phyloP scores from a whole-genome alignment of 2,888 invertebrate species.

The Agonopterix alstromeriana region DNA sequence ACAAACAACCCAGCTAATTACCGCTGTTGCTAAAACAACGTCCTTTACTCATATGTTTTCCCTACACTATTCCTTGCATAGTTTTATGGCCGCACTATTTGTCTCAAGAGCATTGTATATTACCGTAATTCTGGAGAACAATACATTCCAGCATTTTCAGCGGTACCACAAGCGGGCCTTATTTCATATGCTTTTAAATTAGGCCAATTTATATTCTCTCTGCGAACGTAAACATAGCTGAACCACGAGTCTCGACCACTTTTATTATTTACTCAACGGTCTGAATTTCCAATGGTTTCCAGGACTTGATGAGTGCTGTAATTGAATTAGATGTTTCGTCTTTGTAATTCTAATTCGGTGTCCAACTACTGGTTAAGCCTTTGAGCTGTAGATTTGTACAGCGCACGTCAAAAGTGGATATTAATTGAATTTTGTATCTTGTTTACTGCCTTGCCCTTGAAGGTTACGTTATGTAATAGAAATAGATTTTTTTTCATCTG shows the following conservation, averaged over 20 bases:
- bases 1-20: background rate
- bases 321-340: slow-evolving; percentile 1
- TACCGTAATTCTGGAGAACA: slow-evolving; percentile 7
- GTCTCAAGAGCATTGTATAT: slow-evolving; percentile 8
- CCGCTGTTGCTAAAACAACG: no score
- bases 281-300: slow-evolving; percentile 26
- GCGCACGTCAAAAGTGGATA: no score
- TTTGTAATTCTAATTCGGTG: background rate
- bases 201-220: slow-evolving; percentile 46
- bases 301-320: slow-evolving; percentile 1
- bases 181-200: slow-evolving; percentile 41
- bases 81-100: slow-evolving; percentile 2
- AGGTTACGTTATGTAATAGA: no score
- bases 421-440: no score
- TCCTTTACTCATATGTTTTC: background rate
- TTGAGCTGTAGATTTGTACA: no score
- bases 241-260: slow-evolving; percentile 28
- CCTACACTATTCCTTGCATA: background rate
- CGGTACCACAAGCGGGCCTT: slow-evolving; percentile 5
- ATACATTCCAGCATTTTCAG: slow-evolving; percentile 5
- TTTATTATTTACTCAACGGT: slow-evolving; percentile 33
- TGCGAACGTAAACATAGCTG: slow-evolving; percentile 33
- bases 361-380: no score
- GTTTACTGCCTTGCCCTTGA: no score
- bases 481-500: no score